Percentiles rank a stretch among this genome's conserved stretches.
phyloP scores from a whole-genome alignment of 1,140 invertebrate genomes.

The Listronotus bonariensis region DNA sequence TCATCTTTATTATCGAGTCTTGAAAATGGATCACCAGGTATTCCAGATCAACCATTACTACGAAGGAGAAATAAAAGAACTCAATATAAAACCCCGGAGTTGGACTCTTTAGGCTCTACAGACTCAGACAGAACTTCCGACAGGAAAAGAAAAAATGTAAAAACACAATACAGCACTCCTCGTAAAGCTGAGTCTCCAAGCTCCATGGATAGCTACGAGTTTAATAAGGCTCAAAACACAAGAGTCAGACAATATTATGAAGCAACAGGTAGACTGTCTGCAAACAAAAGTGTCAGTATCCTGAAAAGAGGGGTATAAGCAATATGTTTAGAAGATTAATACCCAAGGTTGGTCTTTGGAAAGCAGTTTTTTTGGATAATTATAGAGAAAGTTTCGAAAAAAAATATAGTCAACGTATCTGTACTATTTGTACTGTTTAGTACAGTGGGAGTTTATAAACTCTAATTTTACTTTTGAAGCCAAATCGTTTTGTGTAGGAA shows the following conservation, averaged over 20 bases:
- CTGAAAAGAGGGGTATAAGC: slow-evolving; percentile 2
- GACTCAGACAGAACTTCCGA: no score
- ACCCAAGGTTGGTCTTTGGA: slow-evolving; percentile 18
- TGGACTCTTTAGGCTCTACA: no score
- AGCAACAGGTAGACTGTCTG: not conserved
- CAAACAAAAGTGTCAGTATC: not conserved
- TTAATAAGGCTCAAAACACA: slow-evolving; percentile 11
- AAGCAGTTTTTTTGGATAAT: no score
- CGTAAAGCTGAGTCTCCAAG: slow-evolving; percentile 9
- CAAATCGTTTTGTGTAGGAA: no score
- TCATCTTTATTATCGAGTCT: slow-evolving; percentile 13
- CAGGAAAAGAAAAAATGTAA: no score
- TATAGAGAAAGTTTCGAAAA: no score
- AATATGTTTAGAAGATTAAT: slow-evolving; percentile 30
- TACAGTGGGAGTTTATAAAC: no score
- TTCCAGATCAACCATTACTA: not conserved
- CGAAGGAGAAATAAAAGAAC: slow-evolving; percentile 1
- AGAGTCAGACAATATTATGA: slow-evolving; percentile 27
- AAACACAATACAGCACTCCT: not conserved
- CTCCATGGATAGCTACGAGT: slow-evolving; percentile 25
- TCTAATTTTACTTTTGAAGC: not conserved
- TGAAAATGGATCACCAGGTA: not conserved
- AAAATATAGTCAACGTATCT: no score
- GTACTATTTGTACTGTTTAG: no score
- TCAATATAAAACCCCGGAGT: not conserved